Percentiles rank a stretch among this genome's conserved stretches.
Evolutionary conservation across 2,888 invertebrate genomes (phyloP).

Genomic region (Macaria notata): DNA sequence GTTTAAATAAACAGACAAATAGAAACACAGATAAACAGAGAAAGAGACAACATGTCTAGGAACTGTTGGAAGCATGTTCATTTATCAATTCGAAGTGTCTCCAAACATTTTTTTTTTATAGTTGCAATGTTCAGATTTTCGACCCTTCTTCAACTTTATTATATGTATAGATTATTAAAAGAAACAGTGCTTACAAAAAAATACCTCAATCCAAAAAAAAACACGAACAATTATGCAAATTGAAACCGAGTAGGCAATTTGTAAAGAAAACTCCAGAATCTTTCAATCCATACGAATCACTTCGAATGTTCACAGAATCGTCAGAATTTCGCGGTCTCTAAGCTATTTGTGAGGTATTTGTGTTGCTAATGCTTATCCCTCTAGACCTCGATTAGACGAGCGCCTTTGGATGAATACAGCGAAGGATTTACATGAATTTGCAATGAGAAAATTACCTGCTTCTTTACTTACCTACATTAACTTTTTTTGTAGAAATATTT

Average conservation of each 20-base stretch:
- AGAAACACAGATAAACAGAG: too few relatives aligned
- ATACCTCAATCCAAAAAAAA: too few relatives aligned
- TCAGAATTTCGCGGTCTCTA: conserved; percentile 19
- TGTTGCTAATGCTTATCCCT: conserved; percentile 27
- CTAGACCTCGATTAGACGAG: conserved; percentile 19
- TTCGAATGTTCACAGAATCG: conserved; percentile 11
- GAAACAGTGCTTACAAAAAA: too few relatives aligned
- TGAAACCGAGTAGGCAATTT: conserved; percentile 9
- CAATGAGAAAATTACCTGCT: conserved; percentile 7
- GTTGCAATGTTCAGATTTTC: too few relatives aligned
- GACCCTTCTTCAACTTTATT: too few relatives aligned
- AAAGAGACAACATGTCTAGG: too few relatives aligned
- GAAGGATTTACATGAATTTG: conserved; percentile 22
- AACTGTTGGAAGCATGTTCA: too few relatives aligned
- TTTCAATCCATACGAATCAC: conserved; percentile 14
- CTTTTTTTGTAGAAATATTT: neutral
- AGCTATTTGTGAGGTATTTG: conserved; percentile 24
- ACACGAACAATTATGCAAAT: neutral
- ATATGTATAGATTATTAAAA: too few relatives aligned
- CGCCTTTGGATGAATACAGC: conserved; percentile 16
- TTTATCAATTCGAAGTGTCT: too few relatives aligned
- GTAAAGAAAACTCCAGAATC: conserved; percentile 12
- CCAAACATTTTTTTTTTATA: too few relatives aligned
- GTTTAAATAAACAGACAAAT: too few relatives aligned
- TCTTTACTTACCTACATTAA: neutral